Percentiles rank a stretch among this genome's conserved stretches.
phyloP scores from a whole-genome alignment of 2,888 invertebrate species.

The Eudemis profundana region DNA sequence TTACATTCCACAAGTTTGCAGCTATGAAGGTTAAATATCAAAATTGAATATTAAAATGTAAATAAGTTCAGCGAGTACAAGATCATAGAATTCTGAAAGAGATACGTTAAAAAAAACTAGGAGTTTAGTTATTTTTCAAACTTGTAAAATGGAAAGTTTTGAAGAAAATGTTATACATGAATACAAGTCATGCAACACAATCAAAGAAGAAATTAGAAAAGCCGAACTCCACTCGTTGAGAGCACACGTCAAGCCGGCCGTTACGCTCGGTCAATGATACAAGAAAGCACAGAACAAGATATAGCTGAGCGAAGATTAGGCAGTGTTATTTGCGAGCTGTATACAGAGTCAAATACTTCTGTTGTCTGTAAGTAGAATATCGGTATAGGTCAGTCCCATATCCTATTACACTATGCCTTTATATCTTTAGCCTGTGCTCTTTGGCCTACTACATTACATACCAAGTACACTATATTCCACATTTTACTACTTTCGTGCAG shows the following conservation, averaged over 20 bases:
- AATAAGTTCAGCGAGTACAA: neutral
- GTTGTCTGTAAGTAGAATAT: constrained; percentile 63
- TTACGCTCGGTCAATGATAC: constrained; percentile 59
- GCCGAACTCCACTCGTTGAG: constrained; percentile 59
- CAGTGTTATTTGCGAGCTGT: constrained; percentile 82
- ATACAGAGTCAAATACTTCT: constrained; percentile 60
- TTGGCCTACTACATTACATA: constrained; percentile 57
- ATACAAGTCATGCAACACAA: constrained; percentile 62
- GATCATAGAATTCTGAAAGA: no score
- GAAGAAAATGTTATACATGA: constrained; percentile 40
- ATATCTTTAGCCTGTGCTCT: constrained; percentile 66
- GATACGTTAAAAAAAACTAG: neutral
- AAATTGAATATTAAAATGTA: neutral
- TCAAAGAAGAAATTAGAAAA: constrained; percentile 62
- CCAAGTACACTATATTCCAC: constrained; percentile 57
- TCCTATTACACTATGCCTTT: constrained; percentile 57
- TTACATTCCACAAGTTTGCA: constrained; percentile 59
- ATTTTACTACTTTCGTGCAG: constrained; percentile 69
- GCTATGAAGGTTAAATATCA: neutral
- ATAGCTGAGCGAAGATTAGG: constrained; percentile 82
- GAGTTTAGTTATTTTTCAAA: constrained; percentile 48
- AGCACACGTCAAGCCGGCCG: constrained; percentile 57
- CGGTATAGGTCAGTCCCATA: constrained; percentile 64
- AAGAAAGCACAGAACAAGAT: constrained; percentile 78
- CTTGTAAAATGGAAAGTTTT: constrained; percentile 56